Base-by-base conservation (phyloP, 2,113 vertebrate genomes). In the Dipodomys stephensi region DNA sequence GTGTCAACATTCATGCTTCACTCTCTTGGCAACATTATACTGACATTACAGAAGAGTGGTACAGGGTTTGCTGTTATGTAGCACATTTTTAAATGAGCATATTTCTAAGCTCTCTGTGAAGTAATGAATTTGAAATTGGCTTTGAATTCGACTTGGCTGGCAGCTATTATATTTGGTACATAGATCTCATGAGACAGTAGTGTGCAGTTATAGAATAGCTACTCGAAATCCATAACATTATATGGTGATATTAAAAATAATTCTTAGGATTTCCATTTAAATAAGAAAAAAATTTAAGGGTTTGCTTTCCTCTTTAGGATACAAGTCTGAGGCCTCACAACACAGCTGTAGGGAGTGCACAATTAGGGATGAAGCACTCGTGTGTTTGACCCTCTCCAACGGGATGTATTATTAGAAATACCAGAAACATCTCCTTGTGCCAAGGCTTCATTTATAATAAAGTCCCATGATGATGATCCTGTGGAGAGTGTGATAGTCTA, bases 81-180 rank as follows among this genome's bases (percentile, higher is more conserved):
- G 94, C 60, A 85, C 69, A 89, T 76, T 92, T 96, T 95, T 76
- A 94, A 96, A 85, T 82, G 74, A 96, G 39, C 30, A 20, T 78
- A 67, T 95, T 96, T 97, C 91, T 84, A 71, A 92, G 83, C 71
- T 91, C 69, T 28, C 44, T 74, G 7, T 77, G 62, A 96, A 90
- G 71, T 83, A 85, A 90, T 79, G 87, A 76, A 91, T 94, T 93
- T 94, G 69, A 95, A 95, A 95, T 88, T 94, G 89, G 60, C n/a
- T 94, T 93, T 94, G 81, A 91, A 92, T 95, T 94, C 65, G 74
- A 76, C 87, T 89, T 95, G 78, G 78, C 68, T 92, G 77, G 69
- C 92, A 88, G 65, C 46, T 94, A 62, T 95, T 94, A 91, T 94
- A 92, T 88, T 95, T 93, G 65, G 73, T 83, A 64, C 81, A 87